Base-by-base conservation (phyloP, 1,140 invertebrate species). In the Lycorma delicatula region DNA sequence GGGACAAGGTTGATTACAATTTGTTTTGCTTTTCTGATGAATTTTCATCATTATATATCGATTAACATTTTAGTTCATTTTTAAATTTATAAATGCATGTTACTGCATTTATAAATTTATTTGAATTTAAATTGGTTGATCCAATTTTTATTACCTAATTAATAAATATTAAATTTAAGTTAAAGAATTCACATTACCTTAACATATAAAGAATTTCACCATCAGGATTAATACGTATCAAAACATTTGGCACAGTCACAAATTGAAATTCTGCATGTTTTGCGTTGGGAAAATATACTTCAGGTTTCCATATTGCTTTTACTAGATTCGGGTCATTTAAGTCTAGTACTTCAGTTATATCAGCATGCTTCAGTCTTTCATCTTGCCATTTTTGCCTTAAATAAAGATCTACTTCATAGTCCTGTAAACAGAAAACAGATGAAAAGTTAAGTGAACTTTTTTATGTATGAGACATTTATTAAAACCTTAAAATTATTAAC, bases 251-350 rank as follows among this genome's bases (percentile, higher is more conserved):
- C 9, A 85, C 80, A 0, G 80, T 83, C 18, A 83, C 81, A 60
- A 79, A 80, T 66, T 83, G 81, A 63, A 82, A 82, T 60, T 79
- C 78, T 0, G 80, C 82, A 56, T 79, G 74, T 68, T 85, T 86
- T 18, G 82, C 82, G 67, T 85, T 86, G 23, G 79, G 75, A 64
- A 85, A 85, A 66, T 83, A 85, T 1, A 82, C 77, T 65, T 85
- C 82, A 0, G 83, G 83, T 54, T 84, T 80, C 84, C 83, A 85
- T 51, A 85, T 78, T 34, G 73, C 71, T 60, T 78, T 76, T 2
- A 83, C 76, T 25, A 83, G 66, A 51, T 76, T 75, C 0, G 77
- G 76, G 64, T 81, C 79, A 60, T 78, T 81, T 3, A 81, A 66
- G 59, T 80, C 75, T 7, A 81, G 63, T 0, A 78, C 69, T 57